Base-by-base conservation (phyloP, 30 jellyfish, hydroid and myxozoan species). In the Aurelia coerulea region DNA sequence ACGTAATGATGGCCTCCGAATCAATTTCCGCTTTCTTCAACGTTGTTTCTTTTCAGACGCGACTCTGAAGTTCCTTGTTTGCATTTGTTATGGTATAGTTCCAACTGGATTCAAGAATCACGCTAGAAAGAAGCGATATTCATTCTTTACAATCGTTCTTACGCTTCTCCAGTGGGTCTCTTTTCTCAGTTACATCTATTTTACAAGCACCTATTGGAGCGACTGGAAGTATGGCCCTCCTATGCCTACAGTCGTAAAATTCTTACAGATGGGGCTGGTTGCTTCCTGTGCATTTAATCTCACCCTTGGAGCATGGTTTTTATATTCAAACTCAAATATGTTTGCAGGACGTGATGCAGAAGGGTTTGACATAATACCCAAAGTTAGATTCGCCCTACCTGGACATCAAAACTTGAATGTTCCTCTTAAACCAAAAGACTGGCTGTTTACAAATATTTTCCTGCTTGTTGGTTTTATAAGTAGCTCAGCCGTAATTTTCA, bases 241-340 rank as follows among this genome's bases (percentile, higher is more conserved):
- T 15, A 65, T 65, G 76, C 76, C 76, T 5, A 65, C 53, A 17
- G 42, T 46, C 6, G 76, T 65, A 1, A 65, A 65, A 65, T 39
- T 65, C 9, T 19, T 65, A 16, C 76, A 65, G n/a, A 65, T 65
- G 37, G 76, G 76, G 15, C 53, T 65, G 8, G 18, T 65, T 65
- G 76, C 76, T 23, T 65, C 76, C 42, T 13, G 76, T 65, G 76
- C 76, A 19, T 65, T 65, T 17, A 65, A 65, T 23, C n/a, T 65
- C 19, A 46, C 42, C 6, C 35, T 65, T 4, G 37, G 37, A 13
- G 76, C 76, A 0, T 65, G 76, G 76, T 65, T 65, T 65, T 56
- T 65, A 23, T 65, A 65, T 23, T 65, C 76, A 10, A 23, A 23
- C 4, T 13, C 37, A 6, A 23, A 14, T 46, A 65, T 19, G 17